A percentile compares a stretch with the other conserved stretches of the same genome.
phyloP scores from a whole-genome alignment of 1,140 invertebrate species.

The Drosophila nigrodunni region DNA sequence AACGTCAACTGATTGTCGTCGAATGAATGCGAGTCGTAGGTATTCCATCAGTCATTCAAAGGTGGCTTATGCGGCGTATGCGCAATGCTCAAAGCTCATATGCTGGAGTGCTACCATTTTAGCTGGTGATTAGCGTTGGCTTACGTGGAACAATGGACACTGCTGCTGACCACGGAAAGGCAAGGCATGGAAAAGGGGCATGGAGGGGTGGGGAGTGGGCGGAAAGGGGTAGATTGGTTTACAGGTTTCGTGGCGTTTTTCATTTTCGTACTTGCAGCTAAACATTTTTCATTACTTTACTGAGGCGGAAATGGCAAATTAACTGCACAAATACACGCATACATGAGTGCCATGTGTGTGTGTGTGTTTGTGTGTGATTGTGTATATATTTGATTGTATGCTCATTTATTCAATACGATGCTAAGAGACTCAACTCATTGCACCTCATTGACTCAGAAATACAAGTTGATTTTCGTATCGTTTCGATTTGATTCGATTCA shows the following conservation, averaged over 20 bases:
- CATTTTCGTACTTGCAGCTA: constrained; percentile 41
- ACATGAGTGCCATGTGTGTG: not conserved
- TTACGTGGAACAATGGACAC: constrained; percentile 54
- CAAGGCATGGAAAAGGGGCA: not conserved
- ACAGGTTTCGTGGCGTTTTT: constrained; percentile 35
- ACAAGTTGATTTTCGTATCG: constrained; percentile 24
- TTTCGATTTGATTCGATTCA: not conserved
- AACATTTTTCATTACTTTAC: constrained; percentile 79
- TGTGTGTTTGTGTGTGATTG: constrained; percentile 15
- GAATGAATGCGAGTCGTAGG: constrained; percentile 12
- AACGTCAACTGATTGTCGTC: constrained; percentile 41
- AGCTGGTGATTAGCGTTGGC: constrained; percentile 57
- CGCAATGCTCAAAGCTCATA: constrained; percentile 18
- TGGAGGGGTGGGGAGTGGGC: not conserved
- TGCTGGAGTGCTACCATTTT: constrained; percentile 41
- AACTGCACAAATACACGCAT: constrained; percentile 74
- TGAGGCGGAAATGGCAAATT: constrained; percentile 81
- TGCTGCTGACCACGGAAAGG: constrained; percentile 43
- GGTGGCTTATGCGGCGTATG: constrained; percentile 41
- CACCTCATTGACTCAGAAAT: constrained; percentile 37
- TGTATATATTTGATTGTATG: constrained; percentile 44
- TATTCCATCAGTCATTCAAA: constrained; percentile 9
- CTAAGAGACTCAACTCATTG: constrained; percentile 35
- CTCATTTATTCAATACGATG: constrained; percentile 79
- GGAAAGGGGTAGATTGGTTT: constrained; percentile 15